Evolutionary conservation across 2,797 vertebrate species (phyloP), one percentile per base, ranked within the genome.

Genomic region (Eulemur mongoz): DNA sequence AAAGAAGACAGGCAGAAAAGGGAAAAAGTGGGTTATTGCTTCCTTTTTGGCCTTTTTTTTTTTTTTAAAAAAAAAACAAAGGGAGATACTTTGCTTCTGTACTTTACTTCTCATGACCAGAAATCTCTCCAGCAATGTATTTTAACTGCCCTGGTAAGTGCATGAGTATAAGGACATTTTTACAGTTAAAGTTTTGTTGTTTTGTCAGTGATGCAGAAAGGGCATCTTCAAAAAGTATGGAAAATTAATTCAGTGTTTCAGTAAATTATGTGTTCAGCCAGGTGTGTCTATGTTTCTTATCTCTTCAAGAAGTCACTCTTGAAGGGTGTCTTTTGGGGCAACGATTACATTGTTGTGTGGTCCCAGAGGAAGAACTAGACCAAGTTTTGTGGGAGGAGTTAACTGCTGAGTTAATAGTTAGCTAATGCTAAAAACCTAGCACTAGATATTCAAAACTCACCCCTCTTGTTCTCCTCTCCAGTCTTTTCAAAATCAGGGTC

Each of bases 171-270:
- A 35, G 6, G 17, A 13, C 9, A 4, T 63, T 70, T 57, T 65
- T n/a, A 43, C 7, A 69, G 12, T 27, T 78, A 14, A 85, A 22
- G 1, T 54, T 79, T 69, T 27, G 52, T 8, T 79, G 5, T 65
- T 79, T 40, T 80, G 52, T 69, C 52, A 72, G 25, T 52, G 12
- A 67, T n/a, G 17, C 17, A 83, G 50, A 20, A 69, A 89, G 27
- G 12, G 20, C 1, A 38, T 7, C 32, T 91, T 63, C 48, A 45
- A 45, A 89, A 91, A 38, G 7, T 67, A 25, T 32, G 48, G 18
- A 70, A 79, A 89, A 63, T 72, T 45, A 65, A 88, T 35, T 40
- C 20, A 50, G 35, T 32, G n/a, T 80, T 83, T 94, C 27, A 59
- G 1, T 59, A 38, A 13, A 25, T 48, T 63, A 45, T 32, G 23